These are phyloP conservation scores for Xenops minutus DNA, from an alignment of 2,797 vertebrate genomes.

Conservation along the genomic window DNA sequence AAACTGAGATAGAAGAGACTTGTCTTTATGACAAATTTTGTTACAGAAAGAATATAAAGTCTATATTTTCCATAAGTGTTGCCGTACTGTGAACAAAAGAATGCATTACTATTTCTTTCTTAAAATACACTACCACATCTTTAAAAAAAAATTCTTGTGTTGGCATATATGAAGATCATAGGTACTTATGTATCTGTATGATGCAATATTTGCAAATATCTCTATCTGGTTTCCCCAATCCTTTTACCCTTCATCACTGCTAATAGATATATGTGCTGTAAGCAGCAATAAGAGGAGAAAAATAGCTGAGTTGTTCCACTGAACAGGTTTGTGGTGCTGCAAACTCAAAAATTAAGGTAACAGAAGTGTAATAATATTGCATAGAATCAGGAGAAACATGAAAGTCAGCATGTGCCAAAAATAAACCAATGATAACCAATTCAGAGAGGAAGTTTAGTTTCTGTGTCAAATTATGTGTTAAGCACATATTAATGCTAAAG, in stretches of 20 bases:
- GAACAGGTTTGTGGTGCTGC: neutral
- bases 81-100: neutral
- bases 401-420: neutral
- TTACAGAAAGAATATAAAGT: neutral
- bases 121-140: neutral
- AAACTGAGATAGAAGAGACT: neutral
- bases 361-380: neutral
- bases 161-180: neutral
- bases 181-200: neutral
- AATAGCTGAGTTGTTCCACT: neutral
- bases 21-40: neutral
- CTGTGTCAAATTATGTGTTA: neutral
- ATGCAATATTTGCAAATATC: neutral
- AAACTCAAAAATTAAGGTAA: neutral
- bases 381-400: neutral
- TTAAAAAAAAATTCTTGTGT: neutral
- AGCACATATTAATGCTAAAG: neutral
- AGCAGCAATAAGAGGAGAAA: neutral
- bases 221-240: neutral
- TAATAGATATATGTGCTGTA: neutral
- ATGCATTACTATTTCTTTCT: neutral
- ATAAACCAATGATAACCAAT: neutral
- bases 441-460: neutral
- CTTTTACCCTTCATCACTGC: neutral
- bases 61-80: neutral